Conservation (phyloP, 1,140 invertebrate species). For the Propsilocerus akamusi region DNA sequence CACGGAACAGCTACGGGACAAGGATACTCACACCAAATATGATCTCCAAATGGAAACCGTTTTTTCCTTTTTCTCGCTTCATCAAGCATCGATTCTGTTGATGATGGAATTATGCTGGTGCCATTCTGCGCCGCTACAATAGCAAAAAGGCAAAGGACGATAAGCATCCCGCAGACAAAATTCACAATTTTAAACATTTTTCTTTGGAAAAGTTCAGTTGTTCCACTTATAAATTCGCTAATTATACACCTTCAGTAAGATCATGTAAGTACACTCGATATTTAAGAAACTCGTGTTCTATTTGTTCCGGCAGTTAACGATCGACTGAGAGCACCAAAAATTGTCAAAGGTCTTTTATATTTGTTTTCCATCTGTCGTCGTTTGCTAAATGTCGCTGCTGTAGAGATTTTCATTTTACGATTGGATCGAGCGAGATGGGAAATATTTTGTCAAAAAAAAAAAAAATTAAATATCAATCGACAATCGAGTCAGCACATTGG, state of each 20-base stretch:
- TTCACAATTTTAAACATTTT: not conserved
- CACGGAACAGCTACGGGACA: too few species aligned
- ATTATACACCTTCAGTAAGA: not conserved
- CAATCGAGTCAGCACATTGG: too few species aligned
- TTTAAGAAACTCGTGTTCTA: too few species aligned
- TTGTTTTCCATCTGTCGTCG: not conserved
- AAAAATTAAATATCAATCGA: too few species aligned
- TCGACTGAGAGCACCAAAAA: too few species aligned
- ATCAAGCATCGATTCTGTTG: not conserved
- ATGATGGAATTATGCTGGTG: too few species aligned
- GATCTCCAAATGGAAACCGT: not conserved
- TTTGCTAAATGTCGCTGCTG: too few species aligned
- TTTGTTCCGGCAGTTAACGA: not conserved
- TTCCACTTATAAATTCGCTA: not conserved
- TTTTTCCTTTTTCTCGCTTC: not conserved
- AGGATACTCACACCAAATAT: not conserved
- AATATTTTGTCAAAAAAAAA: too few species aligned
- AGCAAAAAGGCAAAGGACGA: not conserved
- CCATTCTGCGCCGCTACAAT: not conserved
- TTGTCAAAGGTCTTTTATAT: conserved; percentile 1
- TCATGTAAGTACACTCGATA: not conserved
- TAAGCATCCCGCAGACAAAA: not conserved
- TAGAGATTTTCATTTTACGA: too few species aligned
- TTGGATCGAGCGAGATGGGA: too few species aligned
- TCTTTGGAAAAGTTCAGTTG: not conserved